Base-by-base conservation (phyloP, 1,140 invertebrate genomes). In the Drosophila rufa region DNA sequence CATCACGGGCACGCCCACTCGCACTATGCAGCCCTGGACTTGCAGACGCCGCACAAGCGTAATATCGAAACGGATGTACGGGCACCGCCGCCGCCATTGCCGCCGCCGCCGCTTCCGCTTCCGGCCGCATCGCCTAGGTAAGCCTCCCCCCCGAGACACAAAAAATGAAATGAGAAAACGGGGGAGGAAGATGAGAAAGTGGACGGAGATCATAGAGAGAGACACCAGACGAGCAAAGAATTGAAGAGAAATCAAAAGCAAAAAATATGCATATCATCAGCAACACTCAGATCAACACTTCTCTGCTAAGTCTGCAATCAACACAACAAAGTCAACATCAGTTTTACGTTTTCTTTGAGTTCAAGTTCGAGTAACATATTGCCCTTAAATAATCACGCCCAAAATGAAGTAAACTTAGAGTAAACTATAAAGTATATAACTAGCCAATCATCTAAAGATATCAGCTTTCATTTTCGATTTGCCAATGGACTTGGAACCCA, bases 51-150 rank as follows among this genome's bases (percentile, higher is more conserved):
- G 74, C 84, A 87, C 47, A 92, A 92, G 77, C 81, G 84, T 3
- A 82, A 79, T 57, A 89, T 89, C 27, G 82, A 82, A 57, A 79
- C 79, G 15, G 90, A 89, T 74, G 81, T 90, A 61, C 85, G 85
- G 38, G 82, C 86, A 25, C 85, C 84, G 47, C 83, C 91, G 57
- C 87, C 89, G 40, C 86, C 87, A 48, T 79, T 86, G 68, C 79
- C 84, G 45, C 91, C 91, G 67, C 91, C 91, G 38, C 91, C 86
- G 53, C 70, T 92, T 75, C 80, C 87, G 57, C 70, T 92, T 77
- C 80, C 87, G 57, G 57, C 82, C 7, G 56, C 87, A 79, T 89
- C 91, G 76, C 91, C 91, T 79, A 92, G 91, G 91, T 92, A 92
- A 92, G 91, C 75, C 79, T 62, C 69, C 67, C 45, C 12, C 47